Conservation (phyloP, 2,888 invertebrate species). For the Dryocosmus kuriphilus region DNA sequence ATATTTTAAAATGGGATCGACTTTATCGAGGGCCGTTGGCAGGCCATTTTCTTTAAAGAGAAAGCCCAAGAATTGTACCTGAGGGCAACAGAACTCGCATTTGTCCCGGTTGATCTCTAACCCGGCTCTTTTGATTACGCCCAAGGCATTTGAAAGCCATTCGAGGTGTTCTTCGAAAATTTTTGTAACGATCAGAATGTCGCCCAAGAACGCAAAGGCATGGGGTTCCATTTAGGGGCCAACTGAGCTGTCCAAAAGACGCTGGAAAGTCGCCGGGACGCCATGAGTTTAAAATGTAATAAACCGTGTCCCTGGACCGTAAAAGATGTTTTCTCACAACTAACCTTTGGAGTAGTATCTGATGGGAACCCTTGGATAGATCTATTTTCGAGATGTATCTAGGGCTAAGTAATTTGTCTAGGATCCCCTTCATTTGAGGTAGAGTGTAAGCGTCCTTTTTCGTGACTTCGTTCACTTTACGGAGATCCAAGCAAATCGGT, state of each 20-base stretch:
- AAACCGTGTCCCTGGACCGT: slow-evolving; percentile 56
- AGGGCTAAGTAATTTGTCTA: slow-evolving; percentile 61
- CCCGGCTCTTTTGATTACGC: too few relatives aligned
- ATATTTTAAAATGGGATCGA: too few relatives aligned
- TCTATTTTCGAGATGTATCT: slow-evolving; percentile 57
- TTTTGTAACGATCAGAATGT: slow-evolving; percentile 48
- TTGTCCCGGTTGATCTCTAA: too few relatives aligned
- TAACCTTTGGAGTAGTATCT: too few relatives aligned
- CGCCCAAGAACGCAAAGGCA: slow-evolving; percentile 53
- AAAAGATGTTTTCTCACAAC: slow-evolving; percentile 56
- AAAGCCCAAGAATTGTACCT: slow-evolving; percentile 18
- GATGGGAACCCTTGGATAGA: slow-evolving; percentile 53
- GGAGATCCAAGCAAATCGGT: too few relatives aligned
- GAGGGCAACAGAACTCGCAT: too few relatives aligned
- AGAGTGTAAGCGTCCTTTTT: too few relatives aligned
- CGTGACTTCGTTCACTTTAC: too few relatives aligned
- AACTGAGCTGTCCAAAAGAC: slow-evolving; percentile 53
- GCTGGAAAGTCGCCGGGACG: slow-evolving; percentile 57
- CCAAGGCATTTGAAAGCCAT: too few relatives aligned
- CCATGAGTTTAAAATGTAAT: slow-evolving; percentile 54
- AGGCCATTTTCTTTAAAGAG: too few relatives aligned
- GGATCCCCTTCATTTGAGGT: too few relatives aligned
- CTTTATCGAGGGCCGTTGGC: slow-evolving; percentile 45
- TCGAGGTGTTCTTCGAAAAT: slow-evolving; percentile 50
- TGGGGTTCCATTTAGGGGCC: slow-evolving; percentile 54